Evolutionary conservation across 1,140 invertebrate species (phyloP).

Genomic region (Scaptodrosophila lebanonensis): DNA sequence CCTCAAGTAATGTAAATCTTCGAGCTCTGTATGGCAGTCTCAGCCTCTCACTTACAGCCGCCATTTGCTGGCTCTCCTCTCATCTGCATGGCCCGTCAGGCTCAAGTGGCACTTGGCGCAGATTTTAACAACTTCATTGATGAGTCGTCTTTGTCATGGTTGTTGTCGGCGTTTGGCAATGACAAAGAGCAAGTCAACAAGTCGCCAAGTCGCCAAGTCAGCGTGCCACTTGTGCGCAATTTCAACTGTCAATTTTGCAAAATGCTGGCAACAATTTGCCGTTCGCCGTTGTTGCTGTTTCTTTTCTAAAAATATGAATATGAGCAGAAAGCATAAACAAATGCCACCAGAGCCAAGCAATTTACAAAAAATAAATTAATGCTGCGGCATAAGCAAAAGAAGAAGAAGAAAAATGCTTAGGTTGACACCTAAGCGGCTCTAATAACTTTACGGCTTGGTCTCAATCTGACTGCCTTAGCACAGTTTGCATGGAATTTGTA

Average conservation of each 20-base stretch:
- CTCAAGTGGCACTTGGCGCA: conserved; percentile 65
- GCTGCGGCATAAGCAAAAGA: neutral
- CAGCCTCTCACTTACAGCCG: conserved; percentile 30
- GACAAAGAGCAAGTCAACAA: no score
- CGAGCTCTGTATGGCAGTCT: conserved; percentile 42
- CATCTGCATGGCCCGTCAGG: conserved; percentile 32
- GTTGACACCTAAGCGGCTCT: conserved; percentile 59
- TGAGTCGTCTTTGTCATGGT: neutral
- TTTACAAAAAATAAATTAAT: conserved; percentile 1
- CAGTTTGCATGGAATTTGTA: conserved; percentile 27
- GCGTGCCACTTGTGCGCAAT: conserved; percentile 64
- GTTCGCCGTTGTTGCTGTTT: conserved; percentile 12
- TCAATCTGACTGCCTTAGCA: conserved; percentile 6
- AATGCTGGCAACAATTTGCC: conserved; percentile 13
- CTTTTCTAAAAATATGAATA: conserved; percentile 69
- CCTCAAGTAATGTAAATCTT: conserved; percentile 47
- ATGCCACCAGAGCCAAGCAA: conserved; percentile 23
- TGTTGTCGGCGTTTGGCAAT: no score
- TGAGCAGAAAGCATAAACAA: conserved; percentile 41
- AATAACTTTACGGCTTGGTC: conserved; percentile 40
- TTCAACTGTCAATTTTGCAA: conserved; percentile 51
- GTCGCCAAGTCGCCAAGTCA: conserved; percentile 1
- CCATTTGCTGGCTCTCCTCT: conserved; percentile 1
- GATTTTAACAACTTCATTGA: conserved; percentile 70
- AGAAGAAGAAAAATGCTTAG: conserved; percentile 50